These are phyloP conservation scores for Nothocercus nigrocapillus DNA, from an alignment of 2,113 vertebrate species.

Conservation along the genomic window DNA sequence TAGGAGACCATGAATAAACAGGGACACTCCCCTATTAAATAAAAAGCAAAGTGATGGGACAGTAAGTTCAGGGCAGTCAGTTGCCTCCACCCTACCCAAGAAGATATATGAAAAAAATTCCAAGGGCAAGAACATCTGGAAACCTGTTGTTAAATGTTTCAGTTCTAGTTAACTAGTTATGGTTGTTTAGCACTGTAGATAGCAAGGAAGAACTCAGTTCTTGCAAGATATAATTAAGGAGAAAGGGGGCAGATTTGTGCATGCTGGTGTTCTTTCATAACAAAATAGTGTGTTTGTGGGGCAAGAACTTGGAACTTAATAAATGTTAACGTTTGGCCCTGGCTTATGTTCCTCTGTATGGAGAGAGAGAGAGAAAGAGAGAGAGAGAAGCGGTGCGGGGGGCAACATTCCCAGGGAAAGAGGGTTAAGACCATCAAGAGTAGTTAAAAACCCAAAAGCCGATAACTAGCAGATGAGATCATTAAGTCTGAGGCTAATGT, in stretches of 20 bases:
- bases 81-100: background rate
- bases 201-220: background rate
- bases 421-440: background rate
- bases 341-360: background rate
- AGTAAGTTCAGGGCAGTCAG: background rate
- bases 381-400: too few species aligned
- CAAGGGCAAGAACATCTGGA: background rate
- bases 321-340: background rate
- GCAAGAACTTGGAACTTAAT: background rate
- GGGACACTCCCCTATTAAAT: background rate
- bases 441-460: background rate
- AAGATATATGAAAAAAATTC: background rate
- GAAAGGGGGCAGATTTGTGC: background rate
- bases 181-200: background rate
- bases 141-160: background rate
- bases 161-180: background rate
- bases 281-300: background rate
- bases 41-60: too few species aligned
- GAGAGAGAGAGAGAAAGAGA: background rate
- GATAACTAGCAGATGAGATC: slow-evolving; percentile 24
- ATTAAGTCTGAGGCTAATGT: background rate
- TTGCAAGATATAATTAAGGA: background rate
- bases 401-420: background rate
- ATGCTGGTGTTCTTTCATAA: background rate
- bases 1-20: background rate